These are phyloP conservation scores for Brachypteracias leptosomus DNA, from an alignment of 2,113 vertebrate species.

Conservation along the genomic window DNA sequence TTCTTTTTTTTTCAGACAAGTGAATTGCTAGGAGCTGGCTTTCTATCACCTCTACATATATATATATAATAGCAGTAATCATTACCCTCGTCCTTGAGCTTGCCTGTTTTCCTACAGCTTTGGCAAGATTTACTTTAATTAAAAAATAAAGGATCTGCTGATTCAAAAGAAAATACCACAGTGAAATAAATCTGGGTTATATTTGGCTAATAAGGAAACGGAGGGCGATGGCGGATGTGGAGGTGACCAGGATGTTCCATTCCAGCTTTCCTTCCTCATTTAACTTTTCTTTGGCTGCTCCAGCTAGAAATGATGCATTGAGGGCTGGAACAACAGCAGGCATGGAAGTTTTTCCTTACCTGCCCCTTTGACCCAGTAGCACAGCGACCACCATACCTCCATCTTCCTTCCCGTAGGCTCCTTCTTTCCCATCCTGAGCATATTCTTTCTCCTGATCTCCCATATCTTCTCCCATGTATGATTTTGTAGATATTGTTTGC, in stretches of 20 bases:
- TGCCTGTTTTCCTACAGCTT: neutral
- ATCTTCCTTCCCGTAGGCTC: neutral
- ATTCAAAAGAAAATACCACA: neutral
- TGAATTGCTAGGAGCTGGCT: neutral
- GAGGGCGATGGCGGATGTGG: neutral
- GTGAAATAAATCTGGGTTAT: constrained; percentile 26
- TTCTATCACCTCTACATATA: neutral
- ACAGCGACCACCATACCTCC: neutral
- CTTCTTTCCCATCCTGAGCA: neutral
- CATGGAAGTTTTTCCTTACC: neutral
- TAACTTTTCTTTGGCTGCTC: constrained; percentile 35
- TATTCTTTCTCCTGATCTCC: neutral
- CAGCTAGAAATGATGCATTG: neutral
- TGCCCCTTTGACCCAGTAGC: neutral
- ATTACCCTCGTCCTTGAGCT: neutral
- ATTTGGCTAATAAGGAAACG: constrained; percentile 35
- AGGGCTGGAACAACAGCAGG: neutral
- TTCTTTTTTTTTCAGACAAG: neutral
- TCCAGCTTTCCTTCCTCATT: constrained; percentile 59
- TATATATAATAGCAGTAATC: neutral
- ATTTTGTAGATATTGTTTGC: neutral
- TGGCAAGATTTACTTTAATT: neutral
- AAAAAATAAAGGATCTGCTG: neutral
- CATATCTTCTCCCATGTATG: neutral
- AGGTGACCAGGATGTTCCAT: constrained; percentile 56